Evolutionary conservation across 2,888 invertebrate genomes (phyloP).

Genomic region (Drosophila leonis): DNA sequence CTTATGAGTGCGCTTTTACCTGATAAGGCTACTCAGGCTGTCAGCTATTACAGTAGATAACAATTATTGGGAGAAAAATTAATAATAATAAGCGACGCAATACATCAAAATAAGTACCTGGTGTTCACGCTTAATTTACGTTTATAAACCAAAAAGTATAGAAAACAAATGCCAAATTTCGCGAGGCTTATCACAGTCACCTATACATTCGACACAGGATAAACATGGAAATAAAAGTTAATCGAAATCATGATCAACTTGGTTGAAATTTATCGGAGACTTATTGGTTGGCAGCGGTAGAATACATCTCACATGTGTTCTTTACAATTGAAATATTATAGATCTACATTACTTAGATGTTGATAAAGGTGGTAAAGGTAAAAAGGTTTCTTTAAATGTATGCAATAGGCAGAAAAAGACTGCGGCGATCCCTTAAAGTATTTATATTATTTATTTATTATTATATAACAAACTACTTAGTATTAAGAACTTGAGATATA

Average conservation of each 20-base stretch:
- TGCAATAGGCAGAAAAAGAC: no score
- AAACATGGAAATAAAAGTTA: neutral
- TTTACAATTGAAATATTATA: no score
- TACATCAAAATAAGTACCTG: constrained; percentile 8
- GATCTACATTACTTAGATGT: no score
- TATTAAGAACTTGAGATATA: no score
- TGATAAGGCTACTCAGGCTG: constrained; percentile 51
- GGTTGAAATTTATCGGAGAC: neutral
- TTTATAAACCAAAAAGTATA: neutral
- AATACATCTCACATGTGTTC: no score
- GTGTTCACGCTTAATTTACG: constrained; percentile 8
- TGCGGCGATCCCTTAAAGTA: no score
- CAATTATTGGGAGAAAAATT: constrained; percentile 30
- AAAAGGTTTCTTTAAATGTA: no score
- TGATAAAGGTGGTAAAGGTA: no score
- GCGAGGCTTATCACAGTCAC: neutral
- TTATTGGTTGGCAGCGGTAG: neutral
- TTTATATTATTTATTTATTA: no score
- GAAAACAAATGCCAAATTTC: neutral
- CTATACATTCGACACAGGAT: neutral
- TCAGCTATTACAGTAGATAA: constrained; percentile 46
- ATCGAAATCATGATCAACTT: neutral
- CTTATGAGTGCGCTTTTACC: constrained; percentile 35
- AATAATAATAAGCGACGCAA: constrained; percentile 16
- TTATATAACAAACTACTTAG: no score